Evolutionary conservation across 2,113 vertebrate genomes (phyloP).

Genomic region (Origma solitaria): DNA sequence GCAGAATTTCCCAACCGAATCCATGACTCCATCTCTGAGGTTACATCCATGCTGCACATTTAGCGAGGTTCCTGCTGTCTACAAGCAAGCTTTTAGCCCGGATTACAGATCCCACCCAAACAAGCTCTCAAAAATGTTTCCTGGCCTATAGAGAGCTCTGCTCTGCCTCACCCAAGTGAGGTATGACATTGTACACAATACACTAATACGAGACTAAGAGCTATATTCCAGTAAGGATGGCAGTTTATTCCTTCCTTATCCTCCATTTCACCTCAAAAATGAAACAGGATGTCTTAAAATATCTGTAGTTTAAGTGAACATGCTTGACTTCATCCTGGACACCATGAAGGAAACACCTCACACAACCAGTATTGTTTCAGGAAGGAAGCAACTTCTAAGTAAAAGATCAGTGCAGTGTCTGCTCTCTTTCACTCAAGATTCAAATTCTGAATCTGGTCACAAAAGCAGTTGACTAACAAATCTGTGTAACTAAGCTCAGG

Average conservation of each 20-base stretch:
- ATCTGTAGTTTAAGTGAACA: not conserved
- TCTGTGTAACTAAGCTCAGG: not conserved
- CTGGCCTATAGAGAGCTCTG: not conserved
- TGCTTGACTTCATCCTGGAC: not conserved
- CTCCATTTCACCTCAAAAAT: not conserved
- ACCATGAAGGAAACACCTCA: not conserved
- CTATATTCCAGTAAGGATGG: not conserved
- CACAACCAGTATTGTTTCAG: not conserved
- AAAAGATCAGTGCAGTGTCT: not conserved
- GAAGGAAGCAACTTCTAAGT: not conserved
- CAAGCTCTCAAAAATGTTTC: not conserved
- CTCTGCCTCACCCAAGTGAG: rapidly evolving
- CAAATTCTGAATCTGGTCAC: not conserved
- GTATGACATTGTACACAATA: not conserved
- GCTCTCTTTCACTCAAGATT: not conserved
- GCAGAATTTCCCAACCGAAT: not conserved
- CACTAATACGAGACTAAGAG: not conserved
- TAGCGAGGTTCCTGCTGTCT: not conserved
- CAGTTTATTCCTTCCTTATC: not conserved
- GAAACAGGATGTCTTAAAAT: conserved; percentile 25
- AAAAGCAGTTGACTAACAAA: not conserved
- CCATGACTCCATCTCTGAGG: not conserved
- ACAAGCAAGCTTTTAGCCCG: not conserved
- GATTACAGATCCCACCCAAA: not conserved
- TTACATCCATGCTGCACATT: not conserved